Evolutionary conservation across 2,888 invertebrate species (phyloP).

Genomic region (Orchesella flavescens): DNA sequence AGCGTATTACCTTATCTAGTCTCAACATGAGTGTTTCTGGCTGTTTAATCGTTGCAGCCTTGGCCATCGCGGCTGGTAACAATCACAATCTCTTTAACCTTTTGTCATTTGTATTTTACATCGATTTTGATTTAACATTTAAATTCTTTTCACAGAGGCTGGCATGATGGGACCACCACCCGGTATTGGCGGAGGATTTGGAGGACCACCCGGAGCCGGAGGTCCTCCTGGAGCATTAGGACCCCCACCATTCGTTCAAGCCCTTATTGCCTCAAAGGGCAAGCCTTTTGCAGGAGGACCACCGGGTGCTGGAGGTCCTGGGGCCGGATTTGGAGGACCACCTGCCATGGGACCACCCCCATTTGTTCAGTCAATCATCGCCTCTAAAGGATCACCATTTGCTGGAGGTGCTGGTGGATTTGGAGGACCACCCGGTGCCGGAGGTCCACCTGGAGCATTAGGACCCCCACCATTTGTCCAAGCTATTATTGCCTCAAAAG

Average conservation of each 20-base stretch:
- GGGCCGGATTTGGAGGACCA: constrained; percentile 25
- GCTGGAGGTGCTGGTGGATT: constrained; percentile 30
- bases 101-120: neutral
- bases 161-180: constrained; percentile 56
- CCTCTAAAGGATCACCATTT: neutral
- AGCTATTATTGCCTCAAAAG: constrained; percentile 42
- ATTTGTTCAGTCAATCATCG: constrained; percentile 28
- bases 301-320: neutral
- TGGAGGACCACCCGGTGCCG: constrained; percentile 1
- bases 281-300: constrained; percentile 42
- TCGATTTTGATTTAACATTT: neutral
- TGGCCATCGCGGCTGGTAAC: constrained; percentile 51
- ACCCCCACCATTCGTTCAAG: constrained; percentile 57
- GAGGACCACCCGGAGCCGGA: constrained; percentile 4
- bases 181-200: constrained; percentile 19
- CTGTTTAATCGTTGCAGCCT: constrained; percentile 27
- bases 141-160: constrained; percentile 36
- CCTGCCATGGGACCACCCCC: constrained; percentile 48
- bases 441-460: constrained; percentile 31
- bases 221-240: constrained; percentile 43
- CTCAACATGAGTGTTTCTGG: constrained; percentile 29
- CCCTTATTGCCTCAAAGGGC: constrained; percentile 38
- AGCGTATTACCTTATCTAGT: neutral
- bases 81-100: neutral
- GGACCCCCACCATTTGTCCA: constrained; percentile 61